phyloP scores from a whole-genome alignment of 2,113 vertebrate species.

The cattle (Bos taurus) region DNA sequence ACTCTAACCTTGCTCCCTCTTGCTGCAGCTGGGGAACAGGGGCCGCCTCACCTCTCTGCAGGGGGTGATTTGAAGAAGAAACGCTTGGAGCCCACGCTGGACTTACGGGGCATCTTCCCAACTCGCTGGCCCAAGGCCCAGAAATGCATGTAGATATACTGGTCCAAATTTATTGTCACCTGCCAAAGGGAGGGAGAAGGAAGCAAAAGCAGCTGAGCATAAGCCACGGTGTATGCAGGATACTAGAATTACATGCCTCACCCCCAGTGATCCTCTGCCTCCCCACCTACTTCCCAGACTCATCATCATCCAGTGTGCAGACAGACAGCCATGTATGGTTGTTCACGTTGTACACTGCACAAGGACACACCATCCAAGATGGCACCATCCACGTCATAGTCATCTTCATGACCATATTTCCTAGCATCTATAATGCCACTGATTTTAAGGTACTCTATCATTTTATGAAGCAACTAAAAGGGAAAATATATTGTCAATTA shows the following conservation, averaged over 20 bases:
- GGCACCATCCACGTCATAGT: neutral
- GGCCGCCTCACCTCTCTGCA: constrained; percentile 69
- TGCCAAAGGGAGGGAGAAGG: constrained; percentile 27
- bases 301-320: neutral
- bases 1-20: constrained; percentile 40
- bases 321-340: neutral
- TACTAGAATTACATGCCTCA: neutral
- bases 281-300: neutral
- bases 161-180: constrained; percentile 78
- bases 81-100: constrained; percentile 59
- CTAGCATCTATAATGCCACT: neutral
- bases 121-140: constrained; percentile 80
- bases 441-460: neutral
- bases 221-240: neutral
- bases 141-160: constrained; percentile 79
- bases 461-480: neutral
- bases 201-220: neutral
- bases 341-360: neutral
- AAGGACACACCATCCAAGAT: neutral
- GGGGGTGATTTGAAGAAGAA: constrained; percentile 67
- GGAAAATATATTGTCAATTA: neutral
- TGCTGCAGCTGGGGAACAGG: neutral
- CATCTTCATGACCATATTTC: neutral
- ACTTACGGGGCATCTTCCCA: constrained; percentile 65
- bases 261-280: neutral